Base-by-base conservation (phyloP, 2,797 vertebrate species). In the Coregonus sp. region DNA sequence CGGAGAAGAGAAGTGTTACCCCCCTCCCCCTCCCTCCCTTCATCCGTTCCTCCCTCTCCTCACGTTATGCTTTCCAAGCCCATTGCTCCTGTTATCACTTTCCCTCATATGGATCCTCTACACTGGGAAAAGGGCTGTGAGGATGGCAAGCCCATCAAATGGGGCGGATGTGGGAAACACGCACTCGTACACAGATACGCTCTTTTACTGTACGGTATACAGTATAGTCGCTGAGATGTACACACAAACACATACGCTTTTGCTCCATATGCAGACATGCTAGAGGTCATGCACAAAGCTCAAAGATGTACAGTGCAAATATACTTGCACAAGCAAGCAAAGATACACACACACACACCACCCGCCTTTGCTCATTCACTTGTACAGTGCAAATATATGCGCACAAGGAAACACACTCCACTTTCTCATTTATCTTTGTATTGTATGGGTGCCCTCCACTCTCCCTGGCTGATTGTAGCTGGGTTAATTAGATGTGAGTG, bases 51-150 rank as follows among this genome's bases (percentile, higher is more conserved):
- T 59, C 51, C 31, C 31, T 59, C 25, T 70, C 56, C 50, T 47
- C 51, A 66, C 72, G 7, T 1, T 74, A 72, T 84, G 81, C 84
- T 86, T 76, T 73, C 51, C 14, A 37, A 29, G 29, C 4, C 61
- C 73, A 78, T 70, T 78, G 75, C 74, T 75, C 75, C 75, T 75
- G 75, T 83, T 83, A 80, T 73, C 78, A 80, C 68, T 73, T 65
- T 75, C 65, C 47, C 73, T 70, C 81, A 80, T 78, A 65, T 78
- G 78, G 78, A 80, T 37, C 37, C 40, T n/a, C 52, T 33, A 74
- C 61, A 15, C 3, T 54, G 51, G 25, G 50, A 18, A 7, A 18
- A 31, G 50, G 20, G 47, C 47, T 25, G 31, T 33, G 4, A 29
- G 52, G 52, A 18, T n/a, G 16, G 31, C n/a, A 16, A 20, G 56